Evolutionary conservation across 2,888 invertebrate species (phyloP).

Genomic region (Platycheirus rosarum): DNA sequence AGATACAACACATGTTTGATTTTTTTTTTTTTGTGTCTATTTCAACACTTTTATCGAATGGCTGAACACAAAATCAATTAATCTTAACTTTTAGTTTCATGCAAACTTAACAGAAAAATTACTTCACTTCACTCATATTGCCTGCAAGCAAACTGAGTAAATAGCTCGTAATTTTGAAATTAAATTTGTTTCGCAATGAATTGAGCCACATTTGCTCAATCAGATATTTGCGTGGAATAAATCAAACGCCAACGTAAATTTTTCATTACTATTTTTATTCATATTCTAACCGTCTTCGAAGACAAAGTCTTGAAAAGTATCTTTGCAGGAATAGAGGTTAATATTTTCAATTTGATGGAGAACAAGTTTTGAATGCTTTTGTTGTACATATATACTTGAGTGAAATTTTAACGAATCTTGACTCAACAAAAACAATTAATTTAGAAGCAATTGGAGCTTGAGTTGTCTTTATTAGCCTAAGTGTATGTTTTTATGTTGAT

Average conservation of each 20-base stretch:
- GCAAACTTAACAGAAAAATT: background rate
- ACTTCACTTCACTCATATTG: too few relatives aligned
- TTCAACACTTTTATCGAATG: slow-evolving; percentile 18
- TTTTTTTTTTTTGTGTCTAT: background rate
- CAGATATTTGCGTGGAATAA: slow-evolving; percentile 34
- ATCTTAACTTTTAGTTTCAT: slow-evolving; percentile 29
- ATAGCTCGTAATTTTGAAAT: background rate
- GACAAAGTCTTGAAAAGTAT: background rate
- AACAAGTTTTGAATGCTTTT: slow-evolving; percentile 39
- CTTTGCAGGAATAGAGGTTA: slow-evolving; percentile 6
- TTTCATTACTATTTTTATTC: slow-evolving; percentile 1
- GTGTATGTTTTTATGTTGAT: too few relatives aligned
- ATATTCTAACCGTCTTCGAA: slow-evolving; percentile 19
- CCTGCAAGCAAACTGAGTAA: slow-evolving; percentile 3
- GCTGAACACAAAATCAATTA: slow-evolving; percentile 29
- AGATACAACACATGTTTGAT: slow-evolving; percentile 8
- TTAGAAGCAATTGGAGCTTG: too few relatives aligned
- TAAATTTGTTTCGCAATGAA: too few relatives aligned
- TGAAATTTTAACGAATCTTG: background rate
- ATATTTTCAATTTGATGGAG: slow-evolving; percentile 4
- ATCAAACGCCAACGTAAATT: slow-evolving; percentile 31
- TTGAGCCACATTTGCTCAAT: slow-evolving; percentile 11
- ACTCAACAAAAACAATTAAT: background rate
- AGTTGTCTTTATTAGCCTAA: too few relatives aligned
- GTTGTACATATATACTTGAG: too few relatives aligned